A percentile compares a stretch with the other conserved stretches of the same genome.
These are phyloP conservation scores for Chalcis sispes DNA, from an alignment of 2,888 invertebrate genomes.

Conservation along the genomic window DNA sequence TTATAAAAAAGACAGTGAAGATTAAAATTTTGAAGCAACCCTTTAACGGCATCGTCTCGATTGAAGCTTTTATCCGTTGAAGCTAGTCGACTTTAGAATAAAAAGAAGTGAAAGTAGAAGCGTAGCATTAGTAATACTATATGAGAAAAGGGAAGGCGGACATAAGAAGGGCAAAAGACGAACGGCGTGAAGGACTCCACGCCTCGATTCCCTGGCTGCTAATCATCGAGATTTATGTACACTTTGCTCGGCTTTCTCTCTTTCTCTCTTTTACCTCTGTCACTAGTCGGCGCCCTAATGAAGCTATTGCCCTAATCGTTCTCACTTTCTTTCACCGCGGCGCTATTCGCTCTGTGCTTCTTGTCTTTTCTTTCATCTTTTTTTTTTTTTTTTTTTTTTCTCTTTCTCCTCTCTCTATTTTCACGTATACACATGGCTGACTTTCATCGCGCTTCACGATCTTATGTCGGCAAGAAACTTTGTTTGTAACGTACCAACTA, in stretches of 20 bases:
- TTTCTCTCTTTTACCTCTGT: constrained; percentile 5
- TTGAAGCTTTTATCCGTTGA: too few species aligned
- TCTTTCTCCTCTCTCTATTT: not conserved
- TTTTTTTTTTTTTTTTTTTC: not conserved
- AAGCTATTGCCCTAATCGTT: constrained; percentile 51
- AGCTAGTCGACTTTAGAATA: too few species aligned
- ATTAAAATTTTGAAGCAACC: too few species aligned
- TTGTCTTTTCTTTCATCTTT: not conserved
- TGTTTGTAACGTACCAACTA: too few species aligned
- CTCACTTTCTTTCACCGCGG: too few species aligned
- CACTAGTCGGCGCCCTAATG: constrained; percentile 29
- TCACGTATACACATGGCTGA: constrained; percentile 12
- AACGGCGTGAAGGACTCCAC: constrained; percentile 31
- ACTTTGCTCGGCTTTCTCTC: not conserved
- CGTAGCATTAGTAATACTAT: constrained; percentile 6
- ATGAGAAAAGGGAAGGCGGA: constrained; percentile 4
- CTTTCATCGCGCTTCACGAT: too few species aligned
- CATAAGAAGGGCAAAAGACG: constrained; percentile 20
- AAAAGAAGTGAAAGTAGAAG: too few species aligned
- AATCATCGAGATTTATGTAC: constrained; percentile 54
- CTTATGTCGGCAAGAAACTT: too few species aligned
- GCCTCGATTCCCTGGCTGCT: constrained; percentile 43
- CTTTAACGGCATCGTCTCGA: too few species aligned
- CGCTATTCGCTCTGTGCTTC: constrained; percentile 6
- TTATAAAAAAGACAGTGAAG: too few species aligned